Evolutionary conservation across 23 tunicate genomes (phyloP).

Genomic region (Oikopleura albicans): DNA sequence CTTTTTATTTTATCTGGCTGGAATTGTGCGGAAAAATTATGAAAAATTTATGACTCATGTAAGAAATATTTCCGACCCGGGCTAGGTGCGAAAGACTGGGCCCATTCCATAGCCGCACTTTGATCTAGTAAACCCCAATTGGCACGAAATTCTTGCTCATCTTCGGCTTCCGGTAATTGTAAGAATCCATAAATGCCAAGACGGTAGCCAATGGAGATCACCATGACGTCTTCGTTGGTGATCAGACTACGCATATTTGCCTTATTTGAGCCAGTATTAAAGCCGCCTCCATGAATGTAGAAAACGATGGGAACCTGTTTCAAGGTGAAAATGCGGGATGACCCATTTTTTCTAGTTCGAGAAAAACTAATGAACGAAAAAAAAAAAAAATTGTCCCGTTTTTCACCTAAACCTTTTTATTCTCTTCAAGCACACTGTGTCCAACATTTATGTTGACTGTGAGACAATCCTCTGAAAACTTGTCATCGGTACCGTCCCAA

Average conservation of each 20-base stretch:
- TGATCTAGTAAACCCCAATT: slow-evolving; percentile 5
- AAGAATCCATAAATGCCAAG: neutral
- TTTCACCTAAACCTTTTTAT: no score
- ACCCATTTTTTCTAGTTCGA: no score
- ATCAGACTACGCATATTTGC: neutral
- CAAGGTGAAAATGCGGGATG: no score
- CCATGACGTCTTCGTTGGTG: neutral
- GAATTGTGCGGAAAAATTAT: no score
- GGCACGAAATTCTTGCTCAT: neutral
- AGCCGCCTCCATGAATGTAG: slow-evolving; percentile 4
- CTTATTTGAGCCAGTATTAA: neutral
- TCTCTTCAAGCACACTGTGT: neutral
- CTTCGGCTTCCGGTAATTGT: neutral
- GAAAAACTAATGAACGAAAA: no score
- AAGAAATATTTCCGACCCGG: neutral
- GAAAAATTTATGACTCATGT: no score
- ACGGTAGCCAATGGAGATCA: slow-evolving; percentile 4
- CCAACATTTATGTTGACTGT: neutral
- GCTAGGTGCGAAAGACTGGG: neutral
- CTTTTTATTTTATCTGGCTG: neutral
- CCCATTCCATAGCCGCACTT: neutral
- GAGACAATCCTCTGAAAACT: slow-evolving; percentile 5
- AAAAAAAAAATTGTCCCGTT: no score
- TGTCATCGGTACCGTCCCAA: neutral
- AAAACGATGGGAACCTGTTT: neutral